Base-by-base conservation (phyloP, 2,113 vertebrate genomes). In the Cranoglanis bouderius region DNA sequence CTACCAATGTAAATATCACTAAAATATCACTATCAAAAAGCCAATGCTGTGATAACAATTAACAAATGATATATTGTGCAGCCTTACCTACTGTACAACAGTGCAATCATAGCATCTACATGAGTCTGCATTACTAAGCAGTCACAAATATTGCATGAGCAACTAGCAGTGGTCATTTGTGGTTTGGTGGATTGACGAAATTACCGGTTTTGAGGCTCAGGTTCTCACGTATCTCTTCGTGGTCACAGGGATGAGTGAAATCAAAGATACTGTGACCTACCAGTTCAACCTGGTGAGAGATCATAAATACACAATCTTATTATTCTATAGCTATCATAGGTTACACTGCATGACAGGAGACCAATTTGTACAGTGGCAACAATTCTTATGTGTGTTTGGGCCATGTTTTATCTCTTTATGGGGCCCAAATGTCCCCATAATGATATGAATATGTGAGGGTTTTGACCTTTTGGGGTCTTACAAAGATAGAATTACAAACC, bases 231-330 rank as follows among this genome's bases (percentile, higher is more conserved):
- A 99, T 99, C 95, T 99, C 98, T 80, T 99, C 98, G 0, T 99
- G 98, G 93, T 99, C 98, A 90, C 98, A 99, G 43, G 98, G 98
- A 63, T 99, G 98, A 85, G 98, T 99, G 94, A 99, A 99, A 94
- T 99, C 98, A 93, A 99, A 99, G 95, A 99, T 99, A 91, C 97
- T 99, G 93, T 99, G 98, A 90, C 98, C 98, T 4, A 97, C 99
- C 70, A 99, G 94, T 91, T 99, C 98, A 94, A 99, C 98, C 98
- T 99, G 29, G n/a, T 89, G 1, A 85, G 21, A 85, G 49, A 89
- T 8, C 84, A 89, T 10, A 65, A 6, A 70, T 61, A 40, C 2
- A 51, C 26, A 40, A 46, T 21, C 24, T 59, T 83, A n/a, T 38
- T 21, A 53, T 57, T 49, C 26, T 57, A 24, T 38, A 24, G 21